Evolutionary conservation across 2,113 vertebrate genomes (phyloP), one percentile per base, ranked within the genome.

Genomic region (Geococcyx californianus): DNA sequence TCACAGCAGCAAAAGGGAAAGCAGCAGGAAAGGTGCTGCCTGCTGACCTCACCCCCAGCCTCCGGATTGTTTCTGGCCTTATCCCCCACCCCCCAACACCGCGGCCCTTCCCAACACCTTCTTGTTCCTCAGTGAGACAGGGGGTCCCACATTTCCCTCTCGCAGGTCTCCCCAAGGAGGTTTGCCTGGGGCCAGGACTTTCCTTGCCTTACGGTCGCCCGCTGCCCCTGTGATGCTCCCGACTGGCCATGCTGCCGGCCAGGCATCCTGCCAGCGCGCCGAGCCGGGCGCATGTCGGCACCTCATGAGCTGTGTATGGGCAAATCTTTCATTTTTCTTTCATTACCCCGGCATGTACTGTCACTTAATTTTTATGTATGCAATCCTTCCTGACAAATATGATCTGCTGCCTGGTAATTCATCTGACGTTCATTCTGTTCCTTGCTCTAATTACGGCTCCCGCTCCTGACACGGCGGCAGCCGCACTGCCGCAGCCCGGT

Each of bases 321-420:
- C 98, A 98, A 98, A 98, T 98, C 98, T 98, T 97, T 97, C 98
- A 95, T 98, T 98, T 98, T 97, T 96, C 97, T 98, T 98, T 98
- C 98, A 98, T 98, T 98, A 98, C 80, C 91, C 96, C 96, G 92
- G 98, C 98, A 78, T 98, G 98, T 98, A 97, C 98, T 98, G 98
- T 98, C 98, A 98, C 98, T 98, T 98, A 98, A 98, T 98, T 98
- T 97, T 98, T 98, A 97, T 98, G 98, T 98, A 98, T 98, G 98
- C 98, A 97, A 98, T 98, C 97, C 98, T 98, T 96, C 96, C 97
- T 98, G 98, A 98, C 98, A 98, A 98, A 98, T 98, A 97, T 97
- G 98, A 98, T 98, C 97, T 97, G 97, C 98, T 97, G 97, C 97
- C 97, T 95, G 96, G 98, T 98, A 98, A 98, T 98, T 97, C 97